Evolutionary conservation across 2,113 vertebrate species (phyloP).

Genomic region (Tachysurus vachellii): DNA sequence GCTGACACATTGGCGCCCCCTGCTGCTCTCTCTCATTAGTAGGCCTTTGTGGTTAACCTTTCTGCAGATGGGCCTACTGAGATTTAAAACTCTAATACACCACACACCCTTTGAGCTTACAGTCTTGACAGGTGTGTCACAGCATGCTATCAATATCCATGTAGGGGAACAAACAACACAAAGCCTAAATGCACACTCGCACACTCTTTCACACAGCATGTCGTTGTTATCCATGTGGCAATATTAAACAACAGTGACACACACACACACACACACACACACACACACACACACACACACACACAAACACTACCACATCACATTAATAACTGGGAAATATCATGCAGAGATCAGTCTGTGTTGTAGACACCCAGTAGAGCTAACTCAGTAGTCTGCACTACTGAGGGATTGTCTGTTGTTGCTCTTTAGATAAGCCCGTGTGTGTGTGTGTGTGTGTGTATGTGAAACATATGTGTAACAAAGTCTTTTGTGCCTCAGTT

Average conservation of each 20-base stretch:
- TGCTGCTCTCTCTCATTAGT: slow-evolving; percentile 46
- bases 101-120: slow-evolving; percentile 50
- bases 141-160: slow-evolving; percentile 53
- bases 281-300: not conserved
- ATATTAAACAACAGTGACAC: slow-evolving; percentile 16
- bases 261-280: slow-evolving; percentile 7
- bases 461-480: not conserved
- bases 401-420: not conserved
- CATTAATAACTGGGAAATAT: slow-evolving; percentile 13
- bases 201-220: slow-evolving; percentile 28
- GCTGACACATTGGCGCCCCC: slow-evolving; percentile 48
- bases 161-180: slow-evolving; percentile 30
- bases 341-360: slow-evolving; percentile 31
- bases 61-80: slow-evolving; percentile 45
- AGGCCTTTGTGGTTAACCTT: slow-evolving; percentile 52
- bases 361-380: not conserved
- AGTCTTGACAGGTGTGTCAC: slow-evolving; percentile 53
- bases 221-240: slow-evolving; percentile 21
- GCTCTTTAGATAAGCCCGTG: not conserved
- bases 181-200: slow-evolving; percentile 13
- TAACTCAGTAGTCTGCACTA: slow-evolving; percentile 14
- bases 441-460: not conserved
- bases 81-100: slow-evolving; percentile 52
- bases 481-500: not conserved
- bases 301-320: not conserved